phyloP scores from a whole-genome alignment of 35 echinoderm and acorn worm genomes.

The Heliocidaris tuberculata region DNA sequence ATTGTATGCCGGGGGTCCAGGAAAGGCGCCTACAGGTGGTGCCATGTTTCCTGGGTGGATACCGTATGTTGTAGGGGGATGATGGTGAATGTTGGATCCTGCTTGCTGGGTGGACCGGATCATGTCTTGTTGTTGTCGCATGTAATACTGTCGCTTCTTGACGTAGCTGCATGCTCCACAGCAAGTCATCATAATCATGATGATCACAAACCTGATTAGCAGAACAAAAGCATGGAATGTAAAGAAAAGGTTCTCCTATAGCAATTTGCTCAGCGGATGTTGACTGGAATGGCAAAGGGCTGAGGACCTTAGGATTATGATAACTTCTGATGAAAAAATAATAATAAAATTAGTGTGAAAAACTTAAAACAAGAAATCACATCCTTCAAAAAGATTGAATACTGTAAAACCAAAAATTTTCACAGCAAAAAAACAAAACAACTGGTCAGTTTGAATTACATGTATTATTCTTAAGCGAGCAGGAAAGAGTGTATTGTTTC shows the following conservation, averaged over 20 bases:
- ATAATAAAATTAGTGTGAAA: too few species aligned
- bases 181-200: slow-evolving; percentile 47
- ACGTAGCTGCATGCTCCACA: slow-evolving; percentile 42
- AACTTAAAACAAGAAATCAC: too few species aligned
- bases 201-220: slow-evolving; percentile 27
- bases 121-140: background rate
- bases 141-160: slow-evolving; percentile 29
- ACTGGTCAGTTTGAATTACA: too few species aligned
- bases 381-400: too few species aligned
- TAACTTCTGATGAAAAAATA: too few species aligned
- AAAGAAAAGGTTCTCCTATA: background rate
- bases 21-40: slow-evolving; percentile 1
- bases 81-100: background rate
- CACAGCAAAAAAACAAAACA: too few species aligned
- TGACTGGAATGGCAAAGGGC: too few species aligned
- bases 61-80: background rate
- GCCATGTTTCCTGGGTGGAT: background rate
- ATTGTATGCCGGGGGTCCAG: slow-evolving; percentile 12
- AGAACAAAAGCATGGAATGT: background rate
- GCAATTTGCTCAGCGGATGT: too few species aligned
- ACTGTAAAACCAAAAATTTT: too few species aligned
- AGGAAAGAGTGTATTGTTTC: too few species aligned
- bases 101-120: background rate
- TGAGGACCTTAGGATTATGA: too few species aligned
- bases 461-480: too few species aligned